Conservation (phyloP, 1,140 invertebrate genomes). For the Panagrolaimus sp. region DNA sequence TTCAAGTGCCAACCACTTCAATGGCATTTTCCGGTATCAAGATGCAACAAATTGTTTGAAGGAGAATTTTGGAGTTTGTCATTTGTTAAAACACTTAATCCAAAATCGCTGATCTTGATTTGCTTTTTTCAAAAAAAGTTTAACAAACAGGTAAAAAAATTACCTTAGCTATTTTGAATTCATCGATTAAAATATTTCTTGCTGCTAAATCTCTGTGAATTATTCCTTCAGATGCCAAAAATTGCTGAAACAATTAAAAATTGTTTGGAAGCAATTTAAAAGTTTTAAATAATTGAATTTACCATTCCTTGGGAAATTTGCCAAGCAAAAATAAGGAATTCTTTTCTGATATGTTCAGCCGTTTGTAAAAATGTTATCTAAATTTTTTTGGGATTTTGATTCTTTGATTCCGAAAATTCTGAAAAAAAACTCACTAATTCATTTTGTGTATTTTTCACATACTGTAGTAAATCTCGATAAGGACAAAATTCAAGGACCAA, state of each 20-base stretch:
- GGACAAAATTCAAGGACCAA: no score
- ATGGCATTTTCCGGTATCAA: slow-evolving; percentile 11
- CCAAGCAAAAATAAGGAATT: slow-evolving; percentile 2
- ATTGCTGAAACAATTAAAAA: not conserved
- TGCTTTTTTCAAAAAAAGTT: not conserved
- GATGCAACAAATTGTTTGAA: not conserved
- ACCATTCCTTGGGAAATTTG: slow-evolving; percentile 27
- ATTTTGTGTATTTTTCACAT: no score
- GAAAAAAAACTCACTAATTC: no score
- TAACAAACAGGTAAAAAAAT: not conserved
- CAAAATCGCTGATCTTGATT: slow-evolving; percentile 23
- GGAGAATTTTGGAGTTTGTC: not conserved
- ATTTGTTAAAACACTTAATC: slow-evolving; percentile 7
- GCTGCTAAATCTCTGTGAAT: slow-evolving; percentile 16
- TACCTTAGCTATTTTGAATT: not conserved
- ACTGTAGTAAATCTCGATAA: no score
- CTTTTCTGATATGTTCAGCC: no score
- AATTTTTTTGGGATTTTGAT: no score
- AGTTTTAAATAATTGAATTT: not conserved
- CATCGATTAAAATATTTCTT: slow-evolving; percentile 18
- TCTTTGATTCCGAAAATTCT: no score
- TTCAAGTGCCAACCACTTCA: slow-evolving; percentile 23
- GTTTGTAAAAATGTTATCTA: no score
- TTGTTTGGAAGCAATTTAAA: not conserved
- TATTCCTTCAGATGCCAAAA: not conserved